These are phyloP conservation scores for Platypus cylindrus DNA, from an alignment of 2,888 invertebrate species.

Conservation along the genomic window DNA sequence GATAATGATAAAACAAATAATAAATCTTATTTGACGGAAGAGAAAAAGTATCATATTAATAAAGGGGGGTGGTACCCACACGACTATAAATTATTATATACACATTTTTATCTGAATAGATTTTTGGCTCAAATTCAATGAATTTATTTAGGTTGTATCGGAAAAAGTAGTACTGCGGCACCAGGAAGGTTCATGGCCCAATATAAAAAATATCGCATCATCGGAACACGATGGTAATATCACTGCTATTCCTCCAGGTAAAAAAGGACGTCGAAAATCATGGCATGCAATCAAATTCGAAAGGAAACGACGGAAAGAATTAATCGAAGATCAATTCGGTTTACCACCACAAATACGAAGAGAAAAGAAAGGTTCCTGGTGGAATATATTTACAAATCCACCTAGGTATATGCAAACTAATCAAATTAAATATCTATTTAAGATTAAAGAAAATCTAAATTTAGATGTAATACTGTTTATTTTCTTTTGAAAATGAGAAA, in stretches of 20 bases:
- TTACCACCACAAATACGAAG: slow-evolving; percentile 35
- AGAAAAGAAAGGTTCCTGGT: slow-evolving; percentile 75
- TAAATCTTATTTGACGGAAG: too few relatives aligned
- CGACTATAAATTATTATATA: not conserved
- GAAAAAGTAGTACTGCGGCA: slow-evolving; percentile 31
- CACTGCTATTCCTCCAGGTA: slow-evolving; percentile 30
- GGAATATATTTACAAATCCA: slow-evolving; percentile 78
- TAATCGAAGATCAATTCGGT: slow-evolving; percentile 21
- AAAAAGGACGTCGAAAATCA: slow-evolving; percentile 33
- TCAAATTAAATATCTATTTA: too few relatives aligned
- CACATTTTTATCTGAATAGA: too few relatives aligned
- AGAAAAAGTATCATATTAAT: too few relatives aligned
- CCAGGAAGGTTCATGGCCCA: slow-evolving; percentile 24
- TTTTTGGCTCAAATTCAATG: too few relatives aligned
- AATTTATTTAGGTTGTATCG: slow-evolving; percentile 29
- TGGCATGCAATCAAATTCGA: slow-evolving; percentile 37
- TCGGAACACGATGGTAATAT: slow-evolving; percentile 26
- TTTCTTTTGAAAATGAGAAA: not conserved
- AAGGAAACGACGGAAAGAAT: slow-evolving; percentile 33
- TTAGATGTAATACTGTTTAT: not conserved
- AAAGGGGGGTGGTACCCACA: too few relatives aligned
- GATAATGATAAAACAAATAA: too few relatives aligned
- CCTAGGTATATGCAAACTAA: slow-evolving; percentile 43
- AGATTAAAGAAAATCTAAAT: too few relatives aligned
- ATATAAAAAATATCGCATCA: slow-evolving; percentile 21